phyloP scores from a whole-genome alignment of 2,113 vertebrate species.

The Peromyscus californicus region DNA sequence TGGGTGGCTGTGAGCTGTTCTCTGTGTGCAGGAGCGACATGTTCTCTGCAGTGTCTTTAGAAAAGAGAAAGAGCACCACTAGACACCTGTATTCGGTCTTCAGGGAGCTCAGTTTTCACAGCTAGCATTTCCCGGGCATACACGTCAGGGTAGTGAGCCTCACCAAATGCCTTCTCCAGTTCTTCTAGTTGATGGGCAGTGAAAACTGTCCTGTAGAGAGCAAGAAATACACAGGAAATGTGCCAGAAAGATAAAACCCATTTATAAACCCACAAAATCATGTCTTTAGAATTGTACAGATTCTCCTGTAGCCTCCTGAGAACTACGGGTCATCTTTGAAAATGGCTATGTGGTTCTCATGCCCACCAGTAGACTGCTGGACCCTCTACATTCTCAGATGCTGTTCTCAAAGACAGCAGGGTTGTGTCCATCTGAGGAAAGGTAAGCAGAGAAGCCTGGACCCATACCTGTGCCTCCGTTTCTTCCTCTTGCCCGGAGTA shows the following conservation, averaged over 20 bases:
- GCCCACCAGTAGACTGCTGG: background rate
- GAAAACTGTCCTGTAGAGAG: conserved; percentile 93
- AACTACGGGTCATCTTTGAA: background rate
- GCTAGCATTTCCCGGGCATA: conserved; percentile 98
- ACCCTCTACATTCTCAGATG: background rate
- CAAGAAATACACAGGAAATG: background rate
- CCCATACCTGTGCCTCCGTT: conserved; percentile 94
- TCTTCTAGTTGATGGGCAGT: conserved; percentile 97
- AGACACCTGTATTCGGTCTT: conserved; percentile 96
- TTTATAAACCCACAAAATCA: background rate
- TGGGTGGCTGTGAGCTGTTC: background rate
- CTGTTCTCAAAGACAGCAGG: background rate
- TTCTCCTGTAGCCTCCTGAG: background rate
- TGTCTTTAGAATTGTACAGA: background rate
- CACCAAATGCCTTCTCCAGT: conserved; percentile 96
- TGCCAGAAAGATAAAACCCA: background rate
- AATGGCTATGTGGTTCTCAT: background rate
- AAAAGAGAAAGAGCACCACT: background rate
- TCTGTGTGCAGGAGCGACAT: background rate
- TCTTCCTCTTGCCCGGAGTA: conserved; percentile 94
- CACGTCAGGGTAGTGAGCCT: conserved; percentile 98
- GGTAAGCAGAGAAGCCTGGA: background rate
- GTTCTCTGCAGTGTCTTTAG: background rate
- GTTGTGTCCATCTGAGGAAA: background rate
- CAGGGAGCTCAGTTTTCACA: conserved; percentile 96